Evolutionary conservation across 2,888 invertebrate genomes (phyloP), one percentile per base, ranked within the genome.

Genomic region (Tipula unca): DNA sequence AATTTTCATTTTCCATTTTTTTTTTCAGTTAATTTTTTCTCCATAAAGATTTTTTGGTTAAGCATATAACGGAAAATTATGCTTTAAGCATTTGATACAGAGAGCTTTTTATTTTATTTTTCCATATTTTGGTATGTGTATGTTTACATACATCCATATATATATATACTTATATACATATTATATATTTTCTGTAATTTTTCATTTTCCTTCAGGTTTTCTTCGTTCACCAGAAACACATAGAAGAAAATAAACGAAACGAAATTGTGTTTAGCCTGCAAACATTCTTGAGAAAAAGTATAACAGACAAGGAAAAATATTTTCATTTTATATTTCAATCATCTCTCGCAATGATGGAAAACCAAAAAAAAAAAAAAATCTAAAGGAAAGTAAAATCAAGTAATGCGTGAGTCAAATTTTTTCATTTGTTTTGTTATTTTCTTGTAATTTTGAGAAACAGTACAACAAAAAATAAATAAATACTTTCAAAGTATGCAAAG

Each of bases 381-480:
- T 3, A 39, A 48, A 48, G 69, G 2, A 69, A 69, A 20, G 69
- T 25, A 25, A 69, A 69, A 69, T 69, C 69, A 69, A 25, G 69
- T 69, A 69, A 69, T 25, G 69, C 69, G 69, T 69, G 69, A 69
- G 20, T 25, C 13, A 25, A 69, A 69, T 13, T 69, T 20, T 69
- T 69, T 69, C 69, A 69, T 69, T 69, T 69, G 69, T 69, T 69
- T 69, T 69, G 69, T 69, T 69, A 69, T 69, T 69, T 48, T 69
- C 25, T 25, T 69, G 25, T 69, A 69, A 69, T 69, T 25, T 69
- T 20, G 25, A 13, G 20, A 25, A 69, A 69, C 25, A 25, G 1
- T 69, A 69, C 69, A 69, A 69, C 25, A 69, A 69, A 20, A 69
- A 69, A 20, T 25, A 8, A 25, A 14, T 25, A 69, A 25, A 69